Percentiles rank a stretch among this genome's conserved stretches.
Evolutionary conservation across 2,888 invertebrate genomes (phyloP).

Genomic region (Maniola hyperantus): DNA sequence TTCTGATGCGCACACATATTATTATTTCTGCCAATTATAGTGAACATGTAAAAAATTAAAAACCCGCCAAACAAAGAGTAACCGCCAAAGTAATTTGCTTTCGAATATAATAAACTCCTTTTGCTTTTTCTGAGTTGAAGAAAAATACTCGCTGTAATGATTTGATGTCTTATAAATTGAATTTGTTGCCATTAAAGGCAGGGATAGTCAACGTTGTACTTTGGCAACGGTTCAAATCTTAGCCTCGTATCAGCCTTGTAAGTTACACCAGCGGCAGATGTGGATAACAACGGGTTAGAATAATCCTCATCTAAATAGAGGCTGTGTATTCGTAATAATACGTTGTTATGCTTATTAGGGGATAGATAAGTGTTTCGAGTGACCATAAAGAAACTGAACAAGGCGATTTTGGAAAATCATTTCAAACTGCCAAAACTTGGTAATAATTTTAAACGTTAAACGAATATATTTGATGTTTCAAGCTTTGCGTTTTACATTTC

Average conservation of each 20-base stretch:
- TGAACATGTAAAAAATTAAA: too few species aligned
- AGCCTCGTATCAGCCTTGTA: slow-evolving; percentile 27
- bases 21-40: too few species aligned
- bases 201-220: slow-evolving; percentile 17
- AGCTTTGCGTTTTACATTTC: too few species aligned
- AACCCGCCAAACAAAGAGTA: too few species aligned
- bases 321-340: slow-evolving; percentile 6
- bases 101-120: too few species aligned
- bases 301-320: slow-evolving; percentile 30
- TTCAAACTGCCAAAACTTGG: too few species aligned
- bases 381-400: background rate
- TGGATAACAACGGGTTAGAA: slow-evolving; percentile 28
- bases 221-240: slow-evolving; percentile 33
- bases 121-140: too few species aligned
- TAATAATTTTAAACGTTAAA: too few species aligned
- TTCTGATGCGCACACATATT: too few species aligned
- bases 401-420: too few species aligned
- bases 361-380: background rate
- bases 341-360: slow-evolving; percentile 1
- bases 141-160: background rate
- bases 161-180: slow-evolving; percentile 7
- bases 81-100: too few species aligned
- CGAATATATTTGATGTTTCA: too few species aligned
- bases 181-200: slow-evolving; percentile 21
- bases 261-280: slow-evolving; percentile 34